Base-by-base conservation (phyloP, 2,113 vertebrate genomes). In the Hemiprocne comata region DNA sequence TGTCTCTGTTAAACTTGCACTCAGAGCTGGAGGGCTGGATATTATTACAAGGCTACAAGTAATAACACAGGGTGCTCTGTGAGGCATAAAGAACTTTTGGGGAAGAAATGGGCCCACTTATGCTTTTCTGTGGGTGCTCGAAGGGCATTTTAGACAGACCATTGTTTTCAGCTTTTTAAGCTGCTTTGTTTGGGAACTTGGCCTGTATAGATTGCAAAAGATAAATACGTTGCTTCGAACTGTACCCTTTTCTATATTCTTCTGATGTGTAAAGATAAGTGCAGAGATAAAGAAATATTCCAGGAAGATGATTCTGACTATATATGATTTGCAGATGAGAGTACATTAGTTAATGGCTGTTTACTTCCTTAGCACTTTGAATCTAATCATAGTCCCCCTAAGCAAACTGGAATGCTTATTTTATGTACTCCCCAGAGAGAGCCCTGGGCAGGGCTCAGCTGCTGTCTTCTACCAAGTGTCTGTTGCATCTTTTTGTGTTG, bases 81-180 rank as follows among this genome's bases (percentile, higher is more conserved):
- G 88, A 85, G 20, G 29, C 48, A 7, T 72, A 38, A 72, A 69
- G 48, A 66, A 12, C 38, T 62, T 57, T 4, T 40, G 53, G 71
- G 44, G 23, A 64, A 78, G 46, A 75, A 78, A 31, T 58, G 26
- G 16, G 3, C 62, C 38, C 0, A 0, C 34, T 57, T 42, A 13
- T 5, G 34, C 36, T 84, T 58, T 67, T 34, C 38, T 55, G 29
- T 78, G 46, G 5, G 5, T 84, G 46, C 44, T 72, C 21, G 36
- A 38, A 69, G 58, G 34, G 20, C 25, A 5, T 69, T 86, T 73
- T 48, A 34, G 29, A 51, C 33, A 33, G 54, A 28, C 34, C 1
- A 0, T 31, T 79, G 28, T 60, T 48, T 78, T 90, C 42, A 84
- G n/a, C 73, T 84, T 72, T 72, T 53, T 23, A 64, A 84, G 54